Conservation (phyloP, 2,113 vertebrate species). For the Barnardius zonarius region DNA sequence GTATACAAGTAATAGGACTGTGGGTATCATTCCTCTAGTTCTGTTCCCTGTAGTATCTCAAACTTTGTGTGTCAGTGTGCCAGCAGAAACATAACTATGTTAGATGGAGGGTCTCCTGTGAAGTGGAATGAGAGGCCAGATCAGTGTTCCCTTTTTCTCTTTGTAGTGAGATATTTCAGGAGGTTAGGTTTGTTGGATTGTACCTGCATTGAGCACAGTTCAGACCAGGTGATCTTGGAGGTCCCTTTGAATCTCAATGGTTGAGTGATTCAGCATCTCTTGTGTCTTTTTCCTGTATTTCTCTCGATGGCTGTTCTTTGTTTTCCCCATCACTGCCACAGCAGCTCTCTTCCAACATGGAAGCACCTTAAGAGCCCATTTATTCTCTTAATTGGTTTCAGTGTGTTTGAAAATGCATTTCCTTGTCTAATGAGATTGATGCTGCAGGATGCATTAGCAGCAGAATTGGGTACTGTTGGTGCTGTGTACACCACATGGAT, state of each 20-base stretch:
- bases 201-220: neutral
- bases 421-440: neutral
- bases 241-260: neutral
- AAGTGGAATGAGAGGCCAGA: neutral
- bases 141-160: neutral
- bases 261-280: neutral
- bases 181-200: neutral
- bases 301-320: neutral
- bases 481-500: accelerated
- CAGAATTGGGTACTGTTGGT: neutral
- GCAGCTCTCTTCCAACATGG: neutral
- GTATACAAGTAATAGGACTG: accelerated
- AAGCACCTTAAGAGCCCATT: slow-evolving; percentile 44
- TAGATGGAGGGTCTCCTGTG: neutral
- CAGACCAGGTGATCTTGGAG: neutral
- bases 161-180: neutral
- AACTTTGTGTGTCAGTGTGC: neutral
- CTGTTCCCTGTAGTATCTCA: neutral
- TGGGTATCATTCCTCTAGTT: neutral
- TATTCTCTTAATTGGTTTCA: slow-evolving; percentile 21
- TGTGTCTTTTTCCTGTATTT: neutral
- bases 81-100: neutral
- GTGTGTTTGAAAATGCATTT: neutral
- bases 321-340: neutral
- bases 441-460: slow-evolving; percentile 2